Conservation (phyloP, 2,888 invertebrate species). For the Lithophane leautieri region DNA sequence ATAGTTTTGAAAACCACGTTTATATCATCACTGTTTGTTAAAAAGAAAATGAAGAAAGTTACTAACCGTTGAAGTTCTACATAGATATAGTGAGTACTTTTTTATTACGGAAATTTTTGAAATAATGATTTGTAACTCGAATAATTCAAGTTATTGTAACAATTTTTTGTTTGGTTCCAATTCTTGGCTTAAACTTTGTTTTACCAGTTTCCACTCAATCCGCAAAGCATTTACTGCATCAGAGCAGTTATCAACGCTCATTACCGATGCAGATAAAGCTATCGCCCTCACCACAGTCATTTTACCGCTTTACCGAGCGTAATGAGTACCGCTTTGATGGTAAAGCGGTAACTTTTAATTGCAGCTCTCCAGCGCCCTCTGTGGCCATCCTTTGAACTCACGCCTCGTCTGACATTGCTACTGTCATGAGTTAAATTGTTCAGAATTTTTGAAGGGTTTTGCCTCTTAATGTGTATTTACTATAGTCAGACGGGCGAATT, state of each 20-base stretch:
- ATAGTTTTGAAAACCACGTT: neutral
- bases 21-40: too few species aligned
- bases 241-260: conserved; percentile 31
- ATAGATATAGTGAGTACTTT: too few species aligned
- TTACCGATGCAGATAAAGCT: conserved; percentile 52
- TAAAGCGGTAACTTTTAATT: conserved; percentile 83
- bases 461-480: neutral
- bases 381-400: conserved; percentile 76
- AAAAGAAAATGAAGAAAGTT: too few species aligned
- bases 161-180: neutral
- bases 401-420: conserved; percentile 67
- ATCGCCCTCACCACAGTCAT: conserved; percentile 61
- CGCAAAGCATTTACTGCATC: conserved; percentile 3
- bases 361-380: conserved; percentile 69
- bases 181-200: neutral
- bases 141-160: too few species aligned
- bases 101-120: too few species aligned
- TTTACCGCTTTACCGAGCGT: conserved; percentile 75
- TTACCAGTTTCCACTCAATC: neutral
- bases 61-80: too few species aligned
- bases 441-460: conserved; percentile 50
- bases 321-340: conserved; percentile 77
- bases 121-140: too few species aligned
- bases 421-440: conserved; percentile 62
- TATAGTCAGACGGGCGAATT: neutral